phyloP scores from a whole-genome alignment of 2,888 invertebrate species.

The Lacanobia oleracea region DNA sequence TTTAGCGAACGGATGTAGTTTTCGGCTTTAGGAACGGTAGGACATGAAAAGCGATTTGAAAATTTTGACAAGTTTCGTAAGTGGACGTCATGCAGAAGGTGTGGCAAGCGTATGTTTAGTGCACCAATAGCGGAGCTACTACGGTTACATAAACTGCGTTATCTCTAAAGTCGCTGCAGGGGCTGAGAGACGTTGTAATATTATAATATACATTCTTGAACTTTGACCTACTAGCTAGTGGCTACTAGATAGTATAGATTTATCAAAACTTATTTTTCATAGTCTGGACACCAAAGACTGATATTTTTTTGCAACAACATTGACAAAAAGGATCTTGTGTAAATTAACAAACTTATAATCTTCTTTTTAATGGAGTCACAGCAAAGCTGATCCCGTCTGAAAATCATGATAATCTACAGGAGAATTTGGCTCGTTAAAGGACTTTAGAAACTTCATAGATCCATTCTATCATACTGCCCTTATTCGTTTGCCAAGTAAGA shows the following conservation, averaged over 20 bases:
- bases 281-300: too few species aligned
- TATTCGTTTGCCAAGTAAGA: too few species aligned
- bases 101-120: neutral
- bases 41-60: slow-evolving; percentile 2
- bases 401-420: too few species aligned
- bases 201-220: slow-evolving; percentile 25
- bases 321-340: too few species aligned
- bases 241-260: neutral
- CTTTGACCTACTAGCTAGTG: neutral
- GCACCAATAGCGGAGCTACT: neutral
- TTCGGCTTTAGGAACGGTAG: slow-evolving; percentile 15
- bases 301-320: too few species aligned
- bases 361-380: too few species aligned
- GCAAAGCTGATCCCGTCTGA: too few species aligned
- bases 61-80: slow-evolving; percentile 11
- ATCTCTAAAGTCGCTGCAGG: neutral
- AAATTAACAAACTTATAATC: too few species aligned
- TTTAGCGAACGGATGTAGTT: slow-evolving; percentile 22
- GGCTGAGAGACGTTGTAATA: neutral
- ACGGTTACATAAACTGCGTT: neutral
- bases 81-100: neutral
- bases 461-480: too few species aligned
- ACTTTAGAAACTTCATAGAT: too few species aligned
- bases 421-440: too few species aligned
- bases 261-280: neutral